phyloP scores from a whole-genome alignment of 2,797 vertebrate species.

The Muscicapa striata region DNA sequence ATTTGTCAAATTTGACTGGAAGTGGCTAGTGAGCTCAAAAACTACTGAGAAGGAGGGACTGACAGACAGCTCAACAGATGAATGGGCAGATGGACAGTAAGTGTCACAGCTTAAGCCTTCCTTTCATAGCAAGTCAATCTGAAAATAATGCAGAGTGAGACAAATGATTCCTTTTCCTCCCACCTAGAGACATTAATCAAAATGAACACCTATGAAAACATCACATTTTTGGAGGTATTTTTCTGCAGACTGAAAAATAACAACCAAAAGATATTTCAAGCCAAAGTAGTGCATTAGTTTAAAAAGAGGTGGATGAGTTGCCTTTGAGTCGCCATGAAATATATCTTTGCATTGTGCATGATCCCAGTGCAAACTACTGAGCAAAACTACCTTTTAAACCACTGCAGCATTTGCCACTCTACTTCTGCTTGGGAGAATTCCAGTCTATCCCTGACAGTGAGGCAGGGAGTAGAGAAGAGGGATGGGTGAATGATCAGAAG shows the following conservation, averaged over 20 bases:
- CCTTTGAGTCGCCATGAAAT: not conserved
- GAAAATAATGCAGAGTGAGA: slow-evolving; percentile 4
- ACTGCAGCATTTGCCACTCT: not conserved
- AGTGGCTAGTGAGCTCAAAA: not conserved
- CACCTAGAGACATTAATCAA: not conserved
- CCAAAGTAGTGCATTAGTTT: not conserved
- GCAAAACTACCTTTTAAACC: not conserved
- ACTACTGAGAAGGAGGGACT: not conserved
- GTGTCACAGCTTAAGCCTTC: not conserved
- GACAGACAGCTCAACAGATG: slow-evolving; percentile 11
- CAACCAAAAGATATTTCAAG: not conserved
- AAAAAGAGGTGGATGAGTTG: not conserved
- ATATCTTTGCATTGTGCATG: not conserved
- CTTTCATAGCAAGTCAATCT: not conserved
- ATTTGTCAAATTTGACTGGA: slow-evolving; percentile 38
- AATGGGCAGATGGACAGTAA: slow-evolving; percentile 17
- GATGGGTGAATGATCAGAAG: not conserved
- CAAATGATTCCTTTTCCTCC: not conserved
- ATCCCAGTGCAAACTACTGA: not conserved
- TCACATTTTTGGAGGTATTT: not conserved
- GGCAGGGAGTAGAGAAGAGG: not conserved
- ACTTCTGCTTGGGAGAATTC: not conserved
- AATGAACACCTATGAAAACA: not conserved
- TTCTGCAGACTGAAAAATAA: not conserved
- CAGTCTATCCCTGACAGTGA: not conserved